Percentiles rank a stretch among this genome's conserved stretches.
These are phyloP conservation scores for Nyctereutes procyonoides DNA, from an alignment of 2,113 vertebrate genomes.

Conservation along the genomic window DNA sequence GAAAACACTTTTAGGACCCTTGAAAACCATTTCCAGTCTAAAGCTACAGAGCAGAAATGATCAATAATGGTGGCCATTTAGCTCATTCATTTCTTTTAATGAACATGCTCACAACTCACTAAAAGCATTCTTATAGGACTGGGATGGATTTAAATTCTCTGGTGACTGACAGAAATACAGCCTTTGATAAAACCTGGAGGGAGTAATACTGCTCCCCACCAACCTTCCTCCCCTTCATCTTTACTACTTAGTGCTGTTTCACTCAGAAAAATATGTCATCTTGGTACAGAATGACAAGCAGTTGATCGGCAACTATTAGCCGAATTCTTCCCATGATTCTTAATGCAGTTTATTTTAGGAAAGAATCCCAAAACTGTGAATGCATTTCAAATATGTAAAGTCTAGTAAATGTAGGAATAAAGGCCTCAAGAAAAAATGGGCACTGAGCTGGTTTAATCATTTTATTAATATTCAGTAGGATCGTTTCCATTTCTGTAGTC, in stretches of 20 bases:
- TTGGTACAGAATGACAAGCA: neutral
- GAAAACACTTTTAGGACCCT: conserved; percentile 11
- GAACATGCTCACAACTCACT: neutral
- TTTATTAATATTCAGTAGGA: conserved; percentile 59
- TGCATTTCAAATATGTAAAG: conserved; percentile 16
- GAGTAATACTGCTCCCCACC: neutral
- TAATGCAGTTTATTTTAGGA: conserved; percentile 8
- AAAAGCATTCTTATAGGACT: neutral
- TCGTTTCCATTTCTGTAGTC: conserved; percentile 21
- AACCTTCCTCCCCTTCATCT: neutral
- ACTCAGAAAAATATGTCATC: neutral
- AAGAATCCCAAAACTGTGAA: neutral
- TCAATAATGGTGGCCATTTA: neutral
- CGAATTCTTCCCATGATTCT: neutral
- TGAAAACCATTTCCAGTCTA: neutral
- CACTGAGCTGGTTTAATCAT: conserved; percentile 14
- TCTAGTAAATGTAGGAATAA: neutral
- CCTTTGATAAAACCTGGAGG: neutral
- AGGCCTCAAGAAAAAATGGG: neutral
- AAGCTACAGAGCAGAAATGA: conserved; percentile 13
- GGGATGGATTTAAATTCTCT: conserved; percentile 21
- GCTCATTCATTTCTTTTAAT: conserved; percentile 37
- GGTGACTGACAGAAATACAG: conserved; percentile 23
- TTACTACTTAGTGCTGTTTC: neutral
- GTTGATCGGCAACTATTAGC: neutral